Conservation (phyloP, 2,113 vertebrate species). For the Garra rufa region DNA sequence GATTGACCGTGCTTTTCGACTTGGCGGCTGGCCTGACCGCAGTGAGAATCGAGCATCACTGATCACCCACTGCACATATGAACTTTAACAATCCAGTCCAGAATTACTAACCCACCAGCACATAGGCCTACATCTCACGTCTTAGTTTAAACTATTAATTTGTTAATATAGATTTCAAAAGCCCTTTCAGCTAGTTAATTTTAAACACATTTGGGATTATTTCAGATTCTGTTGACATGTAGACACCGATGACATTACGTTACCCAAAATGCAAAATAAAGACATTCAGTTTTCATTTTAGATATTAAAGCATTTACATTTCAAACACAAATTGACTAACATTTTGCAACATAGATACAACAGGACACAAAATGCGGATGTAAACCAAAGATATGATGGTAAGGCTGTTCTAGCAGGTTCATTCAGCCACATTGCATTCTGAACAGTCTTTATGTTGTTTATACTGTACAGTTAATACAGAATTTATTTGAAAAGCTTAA, state of each 20-base stretch:
- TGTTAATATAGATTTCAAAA: not conserved
- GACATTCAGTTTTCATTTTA: not conserved
- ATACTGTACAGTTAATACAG: not conserved
- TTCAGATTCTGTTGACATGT: not conserved
- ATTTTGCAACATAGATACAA: not conserved
- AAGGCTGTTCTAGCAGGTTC: not conserved
- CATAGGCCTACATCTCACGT: not conserved
- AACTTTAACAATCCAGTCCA: not conserved
- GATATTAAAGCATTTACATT: conserved; percentile 3
- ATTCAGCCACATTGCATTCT: not conserved
- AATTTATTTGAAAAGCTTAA: conserved; percentile 87
- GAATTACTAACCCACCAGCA: not conserved
- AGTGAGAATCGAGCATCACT: not conserved
- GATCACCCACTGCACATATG: not conserved
- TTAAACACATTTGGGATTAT: not conserved
- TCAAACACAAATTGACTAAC: not conserved
- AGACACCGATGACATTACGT: not conserved
- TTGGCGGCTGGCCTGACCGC: no score
- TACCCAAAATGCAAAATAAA: not conserved
- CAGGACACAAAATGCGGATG: not conserved
- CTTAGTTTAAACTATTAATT: not conserved
- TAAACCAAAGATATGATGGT: not conserved
- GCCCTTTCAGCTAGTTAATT: not conserved
- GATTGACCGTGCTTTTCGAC: no score
- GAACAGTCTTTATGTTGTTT: not conserved